Percentiles rank a stretch among this genome's conserved stretches.
These are phyloP conservation scores for Aurelia aurita complex sp. Pacific DNA, from an alignment of 30 jellyfish, hydroid and myxozoan species.

Conservation along the genomic window DNA sequence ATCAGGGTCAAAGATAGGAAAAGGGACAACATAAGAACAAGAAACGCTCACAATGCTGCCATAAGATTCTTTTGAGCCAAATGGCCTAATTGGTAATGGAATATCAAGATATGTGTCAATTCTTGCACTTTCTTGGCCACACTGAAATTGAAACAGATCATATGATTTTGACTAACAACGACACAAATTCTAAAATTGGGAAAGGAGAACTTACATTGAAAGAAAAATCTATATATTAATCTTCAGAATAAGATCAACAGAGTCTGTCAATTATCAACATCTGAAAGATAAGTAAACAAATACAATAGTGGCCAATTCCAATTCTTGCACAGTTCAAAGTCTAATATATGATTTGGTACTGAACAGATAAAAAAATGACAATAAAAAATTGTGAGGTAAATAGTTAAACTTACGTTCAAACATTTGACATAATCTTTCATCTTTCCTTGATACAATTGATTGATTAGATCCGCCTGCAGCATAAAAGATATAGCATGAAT, in stretches of 20 bases:
- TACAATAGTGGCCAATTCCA: too few relatives aligned
- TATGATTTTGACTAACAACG: background rate
- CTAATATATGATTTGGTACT: too few relatives aligned
- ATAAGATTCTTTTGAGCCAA: conserved; percentile 84
- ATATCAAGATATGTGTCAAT: conserved; percentile 82
- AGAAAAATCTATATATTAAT: background rate
- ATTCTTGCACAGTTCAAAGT: too few relatives aligned
- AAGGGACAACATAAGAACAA: background rate
- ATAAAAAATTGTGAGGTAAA: too few relatives aligned
- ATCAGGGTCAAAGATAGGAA: too few relatives aligned
- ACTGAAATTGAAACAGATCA: conserved; percentile 48
- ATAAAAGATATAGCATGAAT: background rate
- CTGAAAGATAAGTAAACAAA: too few relatives aligned
- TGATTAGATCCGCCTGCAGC: conserved; percentile 76
- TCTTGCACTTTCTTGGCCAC: conserved; percentile 86
- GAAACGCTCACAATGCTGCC: conserved; percentile 65
- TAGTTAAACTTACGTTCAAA: conserved; percentile 54
- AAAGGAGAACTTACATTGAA: background rate
- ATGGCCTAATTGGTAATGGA: conserved; percentile 86
- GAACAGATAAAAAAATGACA: too few relatives aligned
- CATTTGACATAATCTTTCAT: conserved; percentile 94
- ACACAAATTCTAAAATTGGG: background rate
- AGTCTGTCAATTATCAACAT: too few relatives aligned
- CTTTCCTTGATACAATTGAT: conserved; percentile 95
- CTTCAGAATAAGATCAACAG: too few relatives aligned